Evolutionary conservation across 2,113 vertebrate species (phyloP), one percentile per base, ranked within the genome.

Genomic region (Nesoenas mayeri): DNA sequence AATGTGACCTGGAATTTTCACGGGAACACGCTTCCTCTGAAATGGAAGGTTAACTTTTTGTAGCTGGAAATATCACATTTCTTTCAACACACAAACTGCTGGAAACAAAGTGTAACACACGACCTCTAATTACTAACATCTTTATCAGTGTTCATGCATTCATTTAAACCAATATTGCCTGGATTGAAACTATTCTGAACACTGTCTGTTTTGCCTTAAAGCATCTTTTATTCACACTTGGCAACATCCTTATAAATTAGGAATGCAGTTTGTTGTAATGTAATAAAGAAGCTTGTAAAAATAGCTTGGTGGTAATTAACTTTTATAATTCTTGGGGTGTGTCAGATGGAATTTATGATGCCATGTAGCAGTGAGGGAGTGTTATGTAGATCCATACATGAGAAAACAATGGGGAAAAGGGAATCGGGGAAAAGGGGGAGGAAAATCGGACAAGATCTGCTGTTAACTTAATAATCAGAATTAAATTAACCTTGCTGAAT

Each of bases 91-190:
- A 53, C 21, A 48, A 53, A 73, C 38, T 64, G 65, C 53, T 58
- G 88, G 82, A 96, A 83, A 86, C 62, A 93, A 94, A 93, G 51
- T 25, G 60, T 92, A 94, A 96, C 73, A 81, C 60, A 69, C 53
- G 83, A 34, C 44, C 69, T 89, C 73, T 96, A 97, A 95, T 96
- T 88, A 95, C 95, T 96, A 97, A 96, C 88, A 91, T 79, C 81
- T 96, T 96, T 91, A 95, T 92, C 78, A 78, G 73, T 79, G 88
- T 93, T 95, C 74, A 69, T 29, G 56, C 72, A 86, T 87, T 81
- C 89, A 92, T 87, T 95, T 92, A 91, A 86, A 89, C 62, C 87
- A 74, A 82, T 88, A 88, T 0, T 44, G 48, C 79, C 96, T 75
- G 79, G 86, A 96, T 85, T 85, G 89, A 94, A 97, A 94, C 38